Conservation (phyloP, 2,113 vertebrate species). For the Cacatua alba region DNA sequence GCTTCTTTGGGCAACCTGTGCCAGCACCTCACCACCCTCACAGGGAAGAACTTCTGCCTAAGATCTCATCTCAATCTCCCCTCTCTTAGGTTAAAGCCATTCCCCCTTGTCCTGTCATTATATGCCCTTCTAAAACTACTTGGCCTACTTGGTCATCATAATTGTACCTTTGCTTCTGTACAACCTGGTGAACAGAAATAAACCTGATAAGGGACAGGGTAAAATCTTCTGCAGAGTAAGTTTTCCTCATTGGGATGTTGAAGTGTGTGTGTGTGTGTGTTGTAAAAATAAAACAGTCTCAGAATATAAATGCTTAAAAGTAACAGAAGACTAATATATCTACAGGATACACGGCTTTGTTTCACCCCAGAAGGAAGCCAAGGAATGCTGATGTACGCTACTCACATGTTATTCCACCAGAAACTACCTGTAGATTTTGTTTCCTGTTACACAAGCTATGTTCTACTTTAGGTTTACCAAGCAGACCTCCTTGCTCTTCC, state of each 20-base stretch:
- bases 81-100: too few relatives aligned
- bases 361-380: not conserved
- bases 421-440: not conserved
- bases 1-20: too few relatives aligned
- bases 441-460: not conserved
- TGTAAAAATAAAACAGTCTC: not conserved
- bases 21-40: too few relatives aligned
- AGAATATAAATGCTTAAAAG: not conserved
- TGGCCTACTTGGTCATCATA: not conserved
- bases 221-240: not conserved
- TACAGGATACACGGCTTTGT: not conserved
- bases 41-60: too few relatives aligned
- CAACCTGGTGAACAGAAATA: not conserved
- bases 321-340: not conserved
- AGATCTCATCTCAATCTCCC: too few relatives aligned
- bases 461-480: not conserved
- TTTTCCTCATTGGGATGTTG: not conserved
- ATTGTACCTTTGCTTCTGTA: not conserved
- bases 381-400: rapidly evolving
- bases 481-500: not conserved
- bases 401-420: not conserved
- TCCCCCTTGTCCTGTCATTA: too few relatives aligned
- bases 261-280: not conserved
- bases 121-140: too few relatives aligned
- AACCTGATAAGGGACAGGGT: not conserved